phyloP scores from a whole-genome alignment of 1,140 invertebrate species.

The Drosophila asahinai region DNA sequence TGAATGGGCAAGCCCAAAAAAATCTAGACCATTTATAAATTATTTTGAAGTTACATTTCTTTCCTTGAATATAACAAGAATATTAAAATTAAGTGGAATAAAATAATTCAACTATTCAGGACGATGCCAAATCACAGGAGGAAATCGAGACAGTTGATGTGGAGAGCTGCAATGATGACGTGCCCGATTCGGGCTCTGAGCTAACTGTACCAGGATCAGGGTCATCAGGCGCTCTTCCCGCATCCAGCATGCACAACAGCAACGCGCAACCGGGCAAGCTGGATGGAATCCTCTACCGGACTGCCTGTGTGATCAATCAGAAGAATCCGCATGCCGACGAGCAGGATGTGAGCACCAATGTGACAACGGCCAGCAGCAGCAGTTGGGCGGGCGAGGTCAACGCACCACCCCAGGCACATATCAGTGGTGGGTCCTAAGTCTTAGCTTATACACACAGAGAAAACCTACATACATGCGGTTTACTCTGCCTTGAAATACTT shows the following conservation, averaged over 20 bases:
- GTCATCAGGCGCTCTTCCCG: slow-evolving; percentile 22
- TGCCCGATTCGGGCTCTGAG: slow-evolving; percentile 81
- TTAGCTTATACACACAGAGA: not conserved
- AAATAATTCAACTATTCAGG: slow-evolving; percentile 22
- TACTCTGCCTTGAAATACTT: no score
- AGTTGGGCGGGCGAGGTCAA: slow-evolving; percentile 69
- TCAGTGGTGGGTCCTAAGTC: slow-evolving; percentile 68
- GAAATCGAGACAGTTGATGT: slow-evolving; percentile 87
- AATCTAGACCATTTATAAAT: not conserved
- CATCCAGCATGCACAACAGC: slow-evolving; percentile 72
- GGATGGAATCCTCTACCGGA: slow-evolving; percentile 81
- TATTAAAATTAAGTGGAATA: not conserved
- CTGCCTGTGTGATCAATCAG: slow-evolving; percentile 80
- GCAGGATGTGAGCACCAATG: slow-evolving; percentile 72
- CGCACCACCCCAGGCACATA: slow-evolving; percentile 72
- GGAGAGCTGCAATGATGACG: slow-evolving; percentile 85
- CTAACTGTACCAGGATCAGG: slow-evolving; percentile 26
- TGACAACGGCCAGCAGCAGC: slow-evolving; percentile 68
- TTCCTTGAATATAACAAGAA: no score
- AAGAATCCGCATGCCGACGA: slow-evolving; percentile 66
- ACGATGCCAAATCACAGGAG: slow-evolving; percentile 81
- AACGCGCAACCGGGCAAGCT: slow-evolving; percentile 80
- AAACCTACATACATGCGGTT: not conserved
- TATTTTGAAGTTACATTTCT: not conserved
- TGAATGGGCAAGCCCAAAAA: no score